phyloP scores from a whole-genome alignment of 2,113 vertebrate genomes.

The Boleophthalmus pectinirostris region DNA sequence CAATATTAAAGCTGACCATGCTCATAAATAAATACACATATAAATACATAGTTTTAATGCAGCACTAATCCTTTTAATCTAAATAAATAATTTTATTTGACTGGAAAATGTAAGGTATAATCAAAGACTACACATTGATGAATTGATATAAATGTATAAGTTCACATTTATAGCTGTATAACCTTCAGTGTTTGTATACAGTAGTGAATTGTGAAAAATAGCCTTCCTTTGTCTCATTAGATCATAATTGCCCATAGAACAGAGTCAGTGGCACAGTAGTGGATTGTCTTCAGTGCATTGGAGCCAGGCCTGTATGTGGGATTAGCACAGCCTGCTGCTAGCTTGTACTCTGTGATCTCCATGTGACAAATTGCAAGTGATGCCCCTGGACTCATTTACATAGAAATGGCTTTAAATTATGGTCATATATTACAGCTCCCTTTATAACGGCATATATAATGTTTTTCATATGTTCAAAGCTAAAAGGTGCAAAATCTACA shows the following conservation, averaged over 20 bases:
- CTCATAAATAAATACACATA: neutral
- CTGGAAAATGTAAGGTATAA: no score
- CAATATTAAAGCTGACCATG: neutral
- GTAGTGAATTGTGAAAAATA: neutral
- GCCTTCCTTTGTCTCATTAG: neutral
- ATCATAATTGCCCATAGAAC: neutral
- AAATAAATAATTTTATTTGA: no score
- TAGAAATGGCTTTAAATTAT: slow-evolving; percentile 6
- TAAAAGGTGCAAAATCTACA: neutral
- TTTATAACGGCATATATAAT: neutral
- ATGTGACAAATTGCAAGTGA: slow-evolving; percentile 9
- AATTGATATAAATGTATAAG: neutral
- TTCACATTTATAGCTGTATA: neutral
- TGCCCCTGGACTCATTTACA: slow-evolving; percentile 5
- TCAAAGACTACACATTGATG: no score
- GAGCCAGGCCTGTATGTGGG: neutral
- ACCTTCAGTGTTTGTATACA: neutral
- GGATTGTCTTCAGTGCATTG: neutral
- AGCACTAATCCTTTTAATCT: neutral
- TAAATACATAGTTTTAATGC: neutral
- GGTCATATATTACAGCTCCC: neutral
- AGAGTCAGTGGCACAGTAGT: neutral
- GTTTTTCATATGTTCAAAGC: neutral
- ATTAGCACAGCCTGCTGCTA: slow-evolving; percentile 2
- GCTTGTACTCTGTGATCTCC: slow-evolving; percentile 5